Evolutionary conservation across 2,888 invertebrate genomes (phyloP), one percentile per base, ranked within the genome.

Genomic region (Dynastes maya): DNA sequence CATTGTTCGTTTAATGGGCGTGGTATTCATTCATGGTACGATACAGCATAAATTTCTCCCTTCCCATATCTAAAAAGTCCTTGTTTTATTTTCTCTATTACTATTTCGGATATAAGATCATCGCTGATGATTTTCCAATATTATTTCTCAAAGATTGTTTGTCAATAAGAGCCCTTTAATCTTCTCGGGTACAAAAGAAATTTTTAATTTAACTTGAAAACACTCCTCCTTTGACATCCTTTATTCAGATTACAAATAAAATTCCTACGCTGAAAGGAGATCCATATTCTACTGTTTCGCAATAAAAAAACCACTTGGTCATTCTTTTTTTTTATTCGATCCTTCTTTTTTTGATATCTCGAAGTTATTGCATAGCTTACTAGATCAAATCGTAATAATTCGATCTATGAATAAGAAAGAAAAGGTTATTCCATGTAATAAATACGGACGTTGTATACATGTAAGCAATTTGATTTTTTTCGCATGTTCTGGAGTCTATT

Each of bases 381-480:
- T 55, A 5, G 53, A 16, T 55, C 16, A n/a, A 55, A 55, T 55
- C 53, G 53, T 55, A 55, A 55, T 6, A 16, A n/a, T 55, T n/a
- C n/a, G 13, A 16, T n/a, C 53, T 5, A 55, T 2, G 45, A 45
- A 45, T 9, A 45, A 4, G n/a, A 55, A n/a, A 55, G n/a, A 6
- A 55, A 55, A 55, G 13, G 53, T n/a, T 45, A 45, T 11, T 45
- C 2, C 11, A 45, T 45, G 2, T 45, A 45, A 8, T 8, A 45
- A 8, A 11, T 45, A 45, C 45, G 45, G 8, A 45, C 6, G 45
- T 45, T 45, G 11, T 8, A 45, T 2, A 63, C 27, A 11, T 78
- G 71, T n/a, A 78, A 61, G 78, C 80, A 77, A 80, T 80, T 77
- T 80, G 79, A 79, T 65, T 80, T 79, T 77, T 74, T 79, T 55